Evolutionary conservation across 2,113 vertebrate species (phyloP).

Genomic region (Daphoenositta chrysoptera): DNA sequence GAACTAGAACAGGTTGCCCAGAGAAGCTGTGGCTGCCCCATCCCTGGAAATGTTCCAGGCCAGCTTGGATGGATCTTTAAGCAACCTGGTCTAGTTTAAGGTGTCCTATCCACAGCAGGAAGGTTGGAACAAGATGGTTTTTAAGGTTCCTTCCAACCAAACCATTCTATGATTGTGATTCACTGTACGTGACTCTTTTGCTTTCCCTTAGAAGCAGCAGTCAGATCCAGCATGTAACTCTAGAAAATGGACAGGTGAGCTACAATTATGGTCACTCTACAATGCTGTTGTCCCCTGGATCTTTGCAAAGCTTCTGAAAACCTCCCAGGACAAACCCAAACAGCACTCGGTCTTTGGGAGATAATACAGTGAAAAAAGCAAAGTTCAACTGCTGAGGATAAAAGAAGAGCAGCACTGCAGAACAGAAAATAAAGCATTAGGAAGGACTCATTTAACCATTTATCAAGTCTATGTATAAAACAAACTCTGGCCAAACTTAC

Average conservation of each 20-base stretch:
- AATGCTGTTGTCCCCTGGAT: background rate
- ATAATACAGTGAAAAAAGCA: background rate
- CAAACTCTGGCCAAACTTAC: background rate
- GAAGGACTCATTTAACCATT: background rate
- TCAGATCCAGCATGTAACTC: background rate
- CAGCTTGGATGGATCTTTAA: background rate
- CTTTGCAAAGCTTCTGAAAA: background rate
- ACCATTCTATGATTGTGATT: background rate
- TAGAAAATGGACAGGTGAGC: background rate
- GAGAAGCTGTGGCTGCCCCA: background rate
- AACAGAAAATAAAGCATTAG: background rate
- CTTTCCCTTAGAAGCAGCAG: background rate
- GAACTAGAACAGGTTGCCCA: background rate
- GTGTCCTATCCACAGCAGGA: background rate
- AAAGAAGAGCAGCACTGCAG: background rate
- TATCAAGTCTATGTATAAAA: background rate
- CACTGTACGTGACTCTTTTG: fast-evolving
- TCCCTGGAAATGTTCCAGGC: background rate
- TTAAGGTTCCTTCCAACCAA: background rate
- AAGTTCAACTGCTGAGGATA: background rate
- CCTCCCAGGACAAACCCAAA: background rate
- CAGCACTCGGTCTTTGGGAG: fast-evolving
- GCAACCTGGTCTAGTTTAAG: background rate
- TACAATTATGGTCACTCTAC: background rate
- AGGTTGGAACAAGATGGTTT: background rate